phyloP scores from a whole-genome alignment of 2,113 vertebrate species.

The Leptobrachium leishanense region DNA sequence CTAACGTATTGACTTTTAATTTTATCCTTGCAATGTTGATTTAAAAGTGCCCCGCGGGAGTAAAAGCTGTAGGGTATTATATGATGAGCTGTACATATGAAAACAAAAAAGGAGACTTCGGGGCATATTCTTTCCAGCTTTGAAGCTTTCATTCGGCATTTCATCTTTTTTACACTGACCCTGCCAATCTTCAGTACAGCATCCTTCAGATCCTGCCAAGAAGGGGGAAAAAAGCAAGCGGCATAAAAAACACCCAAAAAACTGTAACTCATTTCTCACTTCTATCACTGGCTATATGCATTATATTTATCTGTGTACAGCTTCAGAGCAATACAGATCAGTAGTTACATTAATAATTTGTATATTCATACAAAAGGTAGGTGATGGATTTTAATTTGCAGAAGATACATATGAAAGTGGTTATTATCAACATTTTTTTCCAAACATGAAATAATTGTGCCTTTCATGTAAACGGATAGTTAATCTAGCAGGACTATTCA shows the following conservation, averaged over 20 bases:
- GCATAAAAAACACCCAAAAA: slow-evolving; percentile 6
- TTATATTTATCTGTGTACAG: not conserved
- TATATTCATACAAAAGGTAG: not conserved
- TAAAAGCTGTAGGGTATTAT: slow-evolving; percentile 44
- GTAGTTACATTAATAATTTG: slow-evolving; percentile 17
- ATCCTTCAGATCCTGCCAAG: slow-evolving; percentile 41
- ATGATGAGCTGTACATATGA: slow-evolving; percentile 45
- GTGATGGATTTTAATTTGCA: slow-evolving; percentile 35
- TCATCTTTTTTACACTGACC: slow-evolving; percentile 50
- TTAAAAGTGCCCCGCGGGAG: slow-evolving; percentile 39
- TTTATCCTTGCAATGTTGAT: slow-evolving; percentile 48
- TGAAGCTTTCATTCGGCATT: slow-evolving; percentile 47
- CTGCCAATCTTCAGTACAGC: slow-evolving; percentile 41
- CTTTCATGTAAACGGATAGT: too few relatives aligned
- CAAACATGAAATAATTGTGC: too few relatives aligned
- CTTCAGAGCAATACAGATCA: not conserved
- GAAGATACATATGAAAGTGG: not conserved
- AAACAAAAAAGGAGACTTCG: slow-evolving; percentile 45
- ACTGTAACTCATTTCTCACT: not conserved
- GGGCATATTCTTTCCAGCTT: slow-evolving; percentile 47
- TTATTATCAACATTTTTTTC: too few relatives aligned
- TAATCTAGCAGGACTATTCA: too few relatives aligned
- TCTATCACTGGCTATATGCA: slow-evolving; percentile 12
- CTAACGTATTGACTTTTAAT: slow-evolving; percentile 49
- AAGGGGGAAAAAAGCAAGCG: slow-evolving; percentile 4